phyloP scores from a whole-genome alignment of 2,797 vertebrate genomes.

The Synanceia verrucosa region DNA sequence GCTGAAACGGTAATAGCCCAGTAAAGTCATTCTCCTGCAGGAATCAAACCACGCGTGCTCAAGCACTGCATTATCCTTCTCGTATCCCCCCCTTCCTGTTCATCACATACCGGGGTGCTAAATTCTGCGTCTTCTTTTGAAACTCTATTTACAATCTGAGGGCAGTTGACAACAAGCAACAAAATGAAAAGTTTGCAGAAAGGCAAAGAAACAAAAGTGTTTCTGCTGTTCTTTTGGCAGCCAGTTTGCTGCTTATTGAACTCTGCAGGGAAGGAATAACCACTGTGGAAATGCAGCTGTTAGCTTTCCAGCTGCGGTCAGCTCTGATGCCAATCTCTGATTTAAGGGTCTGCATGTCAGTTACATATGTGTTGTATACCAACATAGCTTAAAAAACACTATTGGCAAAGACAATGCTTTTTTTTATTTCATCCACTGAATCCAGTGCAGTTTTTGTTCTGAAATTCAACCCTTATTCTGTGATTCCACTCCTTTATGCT shows the following conservation, averaged over 20 bases:
- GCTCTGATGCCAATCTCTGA: background rate
- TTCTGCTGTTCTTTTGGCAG: conserved; percentile 18
- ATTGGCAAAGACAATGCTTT: background rate
- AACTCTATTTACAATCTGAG: conserved; percentile 44
- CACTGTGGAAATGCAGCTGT: conserved; percentile 19
- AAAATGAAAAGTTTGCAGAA: conserved; percentile 35
- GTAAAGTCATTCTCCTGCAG: conserved; percentile 66
- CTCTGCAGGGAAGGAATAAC: conserved; percentile 30
- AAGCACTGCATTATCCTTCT: conserved; percentile 60
- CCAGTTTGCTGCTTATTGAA: conserved; percentile 16
- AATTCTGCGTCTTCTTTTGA: conserved; percentile 42
- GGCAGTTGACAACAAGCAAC: conserved; percentile 29
- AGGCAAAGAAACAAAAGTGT: background rate
- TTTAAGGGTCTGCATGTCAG: background rate
- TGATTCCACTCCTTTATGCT: background rate
- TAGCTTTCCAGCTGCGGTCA: background rate
- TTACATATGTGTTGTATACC: background rate
- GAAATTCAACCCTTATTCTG: background rate
- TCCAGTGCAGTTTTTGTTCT: background rate
- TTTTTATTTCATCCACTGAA: background rate
- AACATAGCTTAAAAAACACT: background rate
- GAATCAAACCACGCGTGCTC: conserved; percentile 63
- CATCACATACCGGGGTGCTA: conserved; percentile 16
- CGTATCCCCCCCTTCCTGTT: background rate
- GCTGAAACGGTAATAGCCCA: conserved; percentile 62